These are phyloP conservation scores for Drosophila gunungcola DNA, from an alignment of 1,140 invertebrate genomes.

Conservation along the genomic window DNA sequence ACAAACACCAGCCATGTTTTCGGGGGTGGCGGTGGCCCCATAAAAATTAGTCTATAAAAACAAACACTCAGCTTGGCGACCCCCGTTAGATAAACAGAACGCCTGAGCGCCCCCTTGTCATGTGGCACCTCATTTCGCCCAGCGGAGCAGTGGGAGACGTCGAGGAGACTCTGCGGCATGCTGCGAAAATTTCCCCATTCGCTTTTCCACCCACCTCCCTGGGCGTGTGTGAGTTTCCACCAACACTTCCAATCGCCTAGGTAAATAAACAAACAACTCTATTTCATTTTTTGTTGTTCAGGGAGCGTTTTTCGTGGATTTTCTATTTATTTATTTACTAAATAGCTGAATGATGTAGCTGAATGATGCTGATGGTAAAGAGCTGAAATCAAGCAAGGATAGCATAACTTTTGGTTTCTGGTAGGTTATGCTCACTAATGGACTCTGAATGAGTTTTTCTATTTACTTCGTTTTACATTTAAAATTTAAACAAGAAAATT, in stretches of 20 bases:
- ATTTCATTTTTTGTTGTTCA: constrained; percentile 42
- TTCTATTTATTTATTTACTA: constrained; percentile 42
- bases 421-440: not conserved
- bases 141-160: constrained; percentile 40
- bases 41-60: constrained; percentile 83
- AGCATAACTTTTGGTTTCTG: not conserved
- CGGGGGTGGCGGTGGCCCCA: constrained; percentile 49
- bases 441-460: not conserved
- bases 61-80: constrained; percentile 74
- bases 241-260: constrained; percentile 47
- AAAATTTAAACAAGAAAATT: not conserved
- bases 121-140: constrained; percentile 66
- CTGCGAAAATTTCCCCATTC: constrained; percentile 77
- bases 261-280: constrained; percentile 53
- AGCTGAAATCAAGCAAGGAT: constrained; percentile 1
- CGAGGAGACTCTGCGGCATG: constrained; percentile 44
- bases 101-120: constrained; percentile 55
- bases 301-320: constrained; percentile 3
- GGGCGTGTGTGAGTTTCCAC: constrained; percentile 16
- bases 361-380: constrained; percentile 1
- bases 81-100: constrained; percentile 77
- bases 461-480: too few relatives aligned
- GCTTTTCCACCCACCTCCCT: constrained; percentile 28
- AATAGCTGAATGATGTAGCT: constrained; percentile 15
- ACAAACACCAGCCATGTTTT: constrained; percentile 59